These are phyloP conservation scores for Eurypyga helias DNA, from an alignment of 2,113 vertebrate species.

Conservation along the genomic window DNA sequence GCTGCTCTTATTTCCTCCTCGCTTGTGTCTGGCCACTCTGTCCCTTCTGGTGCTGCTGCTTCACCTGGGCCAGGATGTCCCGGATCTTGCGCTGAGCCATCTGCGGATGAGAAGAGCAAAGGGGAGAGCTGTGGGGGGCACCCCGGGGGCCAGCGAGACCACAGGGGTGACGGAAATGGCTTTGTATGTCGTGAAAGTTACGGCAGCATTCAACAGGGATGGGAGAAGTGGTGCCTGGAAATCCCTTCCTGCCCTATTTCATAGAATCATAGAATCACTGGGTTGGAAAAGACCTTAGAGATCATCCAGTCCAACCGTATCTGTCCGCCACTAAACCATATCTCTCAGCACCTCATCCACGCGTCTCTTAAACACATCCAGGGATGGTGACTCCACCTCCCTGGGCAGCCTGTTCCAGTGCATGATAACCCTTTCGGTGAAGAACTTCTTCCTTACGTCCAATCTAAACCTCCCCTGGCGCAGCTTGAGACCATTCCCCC, in stretches of 20 bases:
- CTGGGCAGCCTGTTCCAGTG: no score
- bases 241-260: fast-evolving
- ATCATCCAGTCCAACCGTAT: no score
- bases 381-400: no score
- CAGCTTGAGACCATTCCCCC: no score
- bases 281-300: no score
- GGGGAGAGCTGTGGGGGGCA: neutral
- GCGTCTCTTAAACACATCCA: no score
- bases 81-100: conserved; percentile 96
- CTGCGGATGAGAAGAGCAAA: conserved; percentile 47
- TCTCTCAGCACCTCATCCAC: no score
- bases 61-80: conserved; percentile 95
- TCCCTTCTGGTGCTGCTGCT: conserved; percentile 91
- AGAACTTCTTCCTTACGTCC: no score
- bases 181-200: fast-evolving
- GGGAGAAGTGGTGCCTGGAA: fast-evolving
- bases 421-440: no score
- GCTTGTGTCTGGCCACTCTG: conserved; percentile 78
- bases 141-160: neutral
- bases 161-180: fast-evolving
- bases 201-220: fast-evolving
- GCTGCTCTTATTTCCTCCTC: conserved; percentile 74
- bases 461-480: no score
- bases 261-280: no score
- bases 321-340: no score